phyloP scores from a whole-genome alignment of 2,113 vertebrate genomes.

The Campylomormyrus numenius region DNA sequence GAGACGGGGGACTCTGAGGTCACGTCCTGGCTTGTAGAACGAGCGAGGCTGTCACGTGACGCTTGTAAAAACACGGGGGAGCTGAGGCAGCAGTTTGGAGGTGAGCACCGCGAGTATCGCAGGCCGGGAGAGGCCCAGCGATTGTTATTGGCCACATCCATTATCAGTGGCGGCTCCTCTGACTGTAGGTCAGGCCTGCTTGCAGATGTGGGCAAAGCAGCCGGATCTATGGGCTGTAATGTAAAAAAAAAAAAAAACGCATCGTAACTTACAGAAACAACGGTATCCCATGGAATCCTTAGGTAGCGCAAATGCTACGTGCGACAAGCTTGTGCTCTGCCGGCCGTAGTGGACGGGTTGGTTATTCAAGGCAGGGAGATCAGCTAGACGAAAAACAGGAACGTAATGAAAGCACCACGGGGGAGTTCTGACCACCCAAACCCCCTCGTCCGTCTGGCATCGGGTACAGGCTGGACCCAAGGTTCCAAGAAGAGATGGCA shows the following conservation, averaged over 20 bases:
- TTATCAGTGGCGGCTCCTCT: background rate
- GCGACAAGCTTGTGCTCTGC: background rate
- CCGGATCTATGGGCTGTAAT: background rate
- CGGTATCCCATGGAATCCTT: background rate
- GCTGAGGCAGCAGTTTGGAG: slow-evolving; percentile 54
- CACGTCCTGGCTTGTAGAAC: slow-evolving; percentile 46
- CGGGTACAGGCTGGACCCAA: slow-evolving; percentile 25
- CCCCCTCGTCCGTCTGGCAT: background rate
- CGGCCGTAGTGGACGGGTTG: background rate
- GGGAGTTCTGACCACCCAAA: background rate
- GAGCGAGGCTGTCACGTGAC: slow-evolving; percentile 53
- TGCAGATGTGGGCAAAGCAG: background rate
- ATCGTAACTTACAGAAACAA: background rate
- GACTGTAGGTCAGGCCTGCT: background rate
- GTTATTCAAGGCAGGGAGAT: background rate
- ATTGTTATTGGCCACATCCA: slow-evolving; percentile 29
- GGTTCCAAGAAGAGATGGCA: slow-evolving; percentile 29
- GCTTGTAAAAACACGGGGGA: slow-evolving; percentile 47
- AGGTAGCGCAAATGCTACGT: background rate
- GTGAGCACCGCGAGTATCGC: slow-evolving; percentile 48
- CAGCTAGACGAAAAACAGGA: background rate
- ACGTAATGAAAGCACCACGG: background rate
- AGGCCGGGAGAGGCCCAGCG: slow-evolving; percentile 20
- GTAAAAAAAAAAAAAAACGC: background rate
- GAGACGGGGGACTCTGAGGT: slow-evolving; percentile 25